These are phyloP conservation scores for Syngnathus floridae DNA, from an alignment of 2,113 vertebrate species.

Conservation along the genomic window DNA sequence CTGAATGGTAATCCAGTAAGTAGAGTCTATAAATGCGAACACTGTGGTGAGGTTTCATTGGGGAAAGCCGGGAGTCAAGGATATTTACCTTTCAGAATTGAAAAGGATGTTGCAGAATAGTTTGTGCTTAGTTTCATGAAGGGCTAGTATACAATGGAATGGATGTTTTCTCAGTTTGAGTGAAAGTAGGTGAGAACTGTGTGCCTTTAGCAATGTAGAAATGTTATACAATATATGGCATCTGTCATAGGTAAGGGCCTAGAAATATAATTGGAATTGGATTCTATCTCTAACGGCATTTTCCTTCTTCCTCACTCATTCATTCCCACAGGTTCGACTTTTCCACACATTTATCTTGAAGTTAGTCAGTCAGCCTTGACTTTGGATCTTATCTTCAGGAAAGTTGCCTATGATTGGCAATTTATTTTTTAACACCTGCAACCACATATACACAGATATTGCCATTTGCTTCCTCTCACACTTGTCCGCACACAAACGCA, in stretches of 20 bases:
- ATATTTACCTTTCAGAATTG: too few species aligned
- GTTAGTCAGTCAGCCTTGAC: constrained; percentile 38
- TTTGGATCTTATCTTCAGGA: constrained; percentile 43
- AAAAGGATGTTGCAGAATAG: too few species aligned
- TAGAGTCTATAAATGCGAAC: not conserved
- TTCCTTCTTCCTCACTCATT: constrained; percentile 4
- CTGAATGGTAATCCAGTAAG: not conserved
- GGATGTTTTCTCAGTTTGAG: not conserved
- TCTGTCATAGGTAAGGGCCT: constrained; percentile 42
- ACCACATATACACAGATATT: constrained; percentile 31
- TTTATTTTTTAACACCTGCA: constrained; percentile 47
- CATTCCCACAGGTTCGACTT: constrained; percentile 8
- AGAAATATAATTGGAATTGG: constrained; percentile 52
- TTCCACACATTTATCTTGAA: constrained; percentile 46
- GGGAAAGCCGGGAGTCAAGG: not conserved
- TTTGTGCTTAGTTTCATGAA: too few species aligned
- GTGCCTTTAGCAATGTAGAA: constrained; percentile 41
- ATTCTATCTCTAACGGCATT: constrained; percentile 31
- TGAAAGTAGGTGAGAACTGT: constrained; percentile 40
- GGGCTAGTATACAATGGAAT: too few species aligned
- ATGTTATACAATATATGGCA: constrained; percentile 48
- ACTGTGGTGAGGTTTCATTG: not conserved
- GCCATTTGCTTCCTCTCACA: constrained; percentile 51
- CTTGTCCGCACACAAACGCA: constrained; percentile 39
- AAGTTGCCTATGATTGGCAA: constrained; percentile 52